Conservation (phyloP, 2,113 vertebrate species). For the Nettapus auritus region DNA sequence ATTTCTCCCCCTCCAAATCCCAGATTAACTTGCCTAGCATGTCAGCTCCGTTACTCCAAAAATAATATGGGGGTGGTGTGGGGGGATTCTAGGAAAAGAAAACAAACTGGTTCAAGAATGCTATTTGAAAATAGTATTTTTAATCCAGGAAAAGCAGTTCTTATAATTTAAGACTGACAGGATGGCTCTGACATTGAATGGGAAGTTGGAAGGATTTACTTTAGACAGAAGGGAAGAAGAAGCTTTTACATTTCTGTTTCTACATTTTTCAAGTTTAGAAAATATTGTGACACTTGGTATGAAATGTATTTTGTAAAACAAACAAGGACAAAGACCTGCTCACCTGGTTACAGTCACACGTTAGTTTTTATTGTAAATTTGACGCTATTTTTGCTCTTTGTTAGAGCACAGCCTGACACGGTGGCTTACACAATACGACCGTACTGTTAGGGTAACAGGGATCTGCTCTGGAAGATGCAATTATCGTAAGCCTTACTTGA, state of each 20-base stretch:
- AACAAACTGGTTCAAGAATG: background rate
- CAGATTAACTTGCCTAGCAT: background rate
- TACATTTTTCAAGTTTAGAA: background rate
- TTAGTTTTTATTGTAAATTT: background rate
- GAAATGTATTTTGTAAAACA: background rate
- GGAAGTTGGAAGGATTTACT: background rate
- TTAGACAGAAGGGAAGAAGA: background rate
- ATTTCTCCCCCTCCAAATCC: background rate
- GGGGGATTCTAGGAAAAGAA: background rate
- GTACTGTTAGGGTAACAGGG: background rate
- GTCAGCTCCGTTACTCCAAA: background rate
- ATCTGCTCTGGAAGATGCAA: background rate
- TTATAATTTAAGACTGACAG: background rate
- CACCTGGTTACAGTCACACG: background rate
- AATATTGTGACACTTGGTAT: background rate
- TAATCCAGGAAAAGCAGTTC: background rate
- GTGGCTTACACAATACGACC: background rate
- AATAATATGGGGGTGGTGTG: background rate
- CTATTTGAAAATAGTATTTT: background rate
- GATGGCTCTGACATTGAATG: background rate
- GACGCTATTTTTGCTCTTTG: background rate
- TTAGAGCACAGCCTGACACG: background rate
- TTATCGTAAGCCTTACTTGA: background rate
- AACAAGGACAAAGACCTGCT: background rate
- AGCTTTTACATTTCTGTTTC: background rate